Percentiles rank a stretch among this genome's conserved stretches.
Evolutionary conservation across 2,888 invertebrate genomes (phyloP).

Genomic region (Scotopteryx bipunctaria): DNA sequence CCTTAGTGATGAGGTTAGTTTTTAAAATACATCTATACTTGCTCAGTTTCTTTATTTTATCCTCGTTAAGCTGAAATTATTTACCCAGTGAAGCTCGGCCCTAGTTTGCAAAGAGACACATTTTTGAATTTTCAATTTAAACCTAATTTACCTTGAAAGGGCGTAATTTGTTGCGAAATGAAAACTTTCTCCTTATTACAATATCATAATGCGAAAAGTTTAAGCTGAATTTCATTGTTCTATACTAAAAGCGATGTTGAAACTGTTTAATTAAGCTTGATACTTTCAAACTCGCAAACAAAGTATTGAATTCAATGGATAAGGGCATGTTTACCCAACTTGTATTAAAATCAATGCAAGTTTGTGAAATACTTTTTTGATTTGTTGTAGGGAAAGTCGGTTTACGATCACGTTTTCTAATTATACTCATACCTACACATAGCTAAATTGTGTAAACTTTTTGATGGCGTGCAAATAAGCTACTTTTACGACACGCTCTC

Average conservation of each 20-base stretch:
- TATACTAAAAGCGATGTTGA: conserved; percentile 15
- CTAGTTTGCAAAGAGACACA: neutral
- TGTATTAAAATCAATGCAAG: conserved; percentile 11
- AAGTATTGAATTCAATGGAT: conserved; percentile 18
- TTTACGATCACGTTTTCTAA: neutral
- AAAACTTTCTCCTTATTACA: neutral
- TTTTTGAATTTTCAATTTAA: neutral
- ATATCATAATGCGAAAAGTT: conserved; percentile 6
- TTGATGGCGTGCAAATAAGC: conserved; percentile 15
- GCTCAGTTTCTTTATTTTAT: too few relatives aligned
- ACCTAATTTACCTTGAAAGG: neutral
- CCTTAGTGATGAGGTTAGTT: too few relatives aligned
- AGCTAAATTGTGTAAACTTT: conserved; percentile 9
- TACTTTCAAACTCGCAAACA: conserved; percentile 12
- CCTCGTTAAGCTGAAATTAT: too few relatives aligned
- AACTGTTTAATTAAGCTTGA: conserved; percentile 10
- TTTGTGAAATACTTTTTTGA: conserved; percentile 10
- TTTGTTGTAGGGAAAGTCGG: neutral
- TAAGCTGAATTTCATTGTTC: conserved; percentile 21
- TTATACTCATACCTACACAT: neutral
- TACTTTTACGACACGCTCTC: conserved; percentile 4
- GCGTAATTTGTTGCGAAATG: neutral
- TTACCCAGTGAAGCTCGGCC: too few relatives aligned
- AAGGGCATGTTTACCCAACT: conserved; percentile 18
- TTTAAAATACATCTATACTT: too few relatives aligned